Evolutionary conservation across 2,797 vertebrate genomes (phyloP), one percentile per base, ranked within the genome.

Genomic region (Syngnathus rostellatus): DNA sequence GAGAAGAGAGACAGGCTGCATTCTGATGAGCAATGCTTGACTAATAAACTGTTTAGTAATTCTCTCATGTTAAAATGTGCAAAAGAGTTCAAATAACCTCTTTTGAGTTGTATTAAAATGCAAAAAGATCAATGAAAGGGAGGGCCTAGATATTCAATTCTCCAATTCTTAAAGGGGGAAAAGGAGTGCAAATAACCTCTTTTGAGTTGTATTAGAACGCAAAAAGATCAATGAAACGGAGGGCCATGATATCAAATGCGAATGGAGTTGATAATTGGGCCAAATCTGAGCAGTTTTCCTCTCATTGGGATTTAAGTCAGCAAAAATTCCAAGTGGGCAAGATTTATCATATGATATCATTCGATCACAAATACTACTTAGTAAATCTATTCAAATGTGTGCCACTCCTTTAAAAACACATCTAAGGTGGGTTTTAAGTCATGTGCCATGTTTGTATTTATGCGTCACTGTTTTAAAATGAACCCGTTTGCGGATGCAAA

Each of bases 1-100:
- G 73, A 77, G 79, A 68, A 68, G 76, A 72, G 74, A 83, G 64
- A 75, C 72, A 71, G 76, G 82, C 78, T 82, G 80, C 75, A 79
- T 83, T 81, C 75, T 82, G 77, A 86, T 82, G 77, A 86, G 81
- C 68, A 67, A 69, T 55, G 74, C 77, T 83, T 65, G 66, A 81
- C 71, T 77, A 78, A 80, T 77, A 81, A 83, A 87, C 70, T 63
- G 55, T 78, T 77, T 65, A 70, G 37, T 57, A 66, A 61, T 72
- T 62, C n/a, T 64, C 21, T 53, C 61, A 31, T 31, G 31, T 31
- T 31, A 31, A 31, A 31, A 31, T 31, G 31, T 31, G 31, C 31
- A 31, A 65, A 61, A 23, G 11, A 14, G 12, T 62, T 21, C 40
- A 23, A 41, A 61, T 9, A 59, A 59, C 2, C 57, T 10, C 4